These are phyloP conservation scores for Heliconius cydno DNA, from an alignment of 2,888 invertebrate species.

Conservation along the genomic window DNA sequence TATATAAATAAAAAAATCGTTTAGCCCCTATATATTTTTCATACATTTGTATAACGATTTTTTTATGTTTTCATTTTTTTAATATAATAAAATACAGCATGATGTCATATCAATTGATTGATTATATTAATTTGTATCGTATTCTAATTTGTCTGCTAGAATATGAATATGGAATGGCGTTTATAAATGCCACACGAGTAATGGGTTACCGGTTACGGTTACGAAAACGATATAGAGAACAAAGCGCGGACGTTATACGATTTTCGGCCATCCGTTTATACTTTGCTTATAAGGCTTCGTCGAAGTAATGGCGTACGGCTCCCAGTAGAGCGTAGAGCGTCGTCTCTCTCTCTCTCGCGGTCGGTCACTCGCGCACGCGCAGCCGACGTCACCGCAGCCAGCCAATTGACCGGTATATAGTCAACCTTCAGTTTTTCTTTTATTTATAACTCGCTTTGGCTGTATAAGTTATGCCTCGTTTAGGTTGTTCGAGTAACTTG, in stretches of 20 bases:
- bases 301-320: slow-evolving; percentile 69
- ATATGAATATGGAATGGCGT: slow-evolving; percentile 32
- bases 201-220: slow-evolving; percentile 61
- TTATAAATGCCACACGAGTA: slow-evolving; percentile 55
- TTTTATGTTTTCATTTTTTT: not conserved
- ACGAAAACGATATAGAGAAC: slow-evolving; percentile 60
- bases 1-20: slow-evolving; percentile 7
- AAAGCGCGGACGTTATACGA: slow-evolving; percentile 76
- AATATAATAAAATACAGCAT: not conserved
- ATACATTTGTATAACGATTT: not conserved
- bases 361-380: slow-evolving; percentile 61
- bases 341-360: slow-evolving; percentile 57
- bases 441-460: slow-evolving; percentile 81
- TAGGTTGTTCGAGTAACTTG: slow-evolving; percentile 51
- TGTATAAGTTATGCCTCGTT: slow-evolving; percentile 78
- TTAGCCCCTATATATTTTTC: not conserved
- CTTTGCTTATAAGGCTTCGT: slow-evolving; percentile 78
- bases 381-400: slow-evolving; percentile 80
- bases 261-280: slow-evolving; percentile 78
- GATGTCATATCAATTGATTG: not conserved
- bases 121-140: slow-evolving; percentile 9
- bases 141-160: slow-evolving; percentile 35
- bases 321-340: slow-evolving; percentile 58
- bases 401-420: slow-evolving; percentile 83
- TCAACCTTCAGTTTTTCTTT: slow-evolving; percentile 83